Conservation (phyloP, 2,888 invertebrate genomes). For the Agrotis segetum region DNA sequence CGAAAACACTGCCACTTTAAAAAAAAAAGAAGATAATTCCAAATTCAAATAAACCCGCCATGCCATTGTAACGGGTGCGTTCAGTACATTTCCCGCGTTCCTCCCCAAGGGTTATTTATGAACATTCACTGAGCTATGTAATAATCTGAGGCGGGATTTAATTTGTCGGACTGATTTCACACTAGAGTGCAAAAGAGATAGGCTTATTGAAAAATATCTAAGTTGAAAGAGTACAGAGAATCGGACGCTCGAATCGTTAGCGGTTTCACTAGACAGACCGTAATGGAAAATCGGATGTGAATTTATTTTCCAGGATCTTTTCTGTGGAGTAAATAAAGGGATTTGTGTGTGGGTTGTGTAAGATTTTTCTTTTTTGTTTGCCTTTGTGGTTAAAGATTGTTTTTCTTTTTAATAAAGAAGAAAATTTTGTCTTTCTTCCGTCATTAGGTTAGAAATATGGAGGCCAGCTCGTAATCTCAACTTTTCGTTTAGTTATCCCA, state of each 20-base stretch:
- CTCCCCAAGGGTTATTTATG: slow-evolving; percentile 91
- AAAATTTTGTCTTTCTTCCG: too few species aligned
- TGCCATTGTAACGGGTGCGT: slow-evolving; percentile 68
- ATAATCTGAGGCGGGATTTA: slow-evolving; percentile 94
- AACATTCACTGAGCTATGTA: slow-evolving; percentile 94
- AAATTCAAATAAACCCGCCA: slow-evolving; percentile 67
- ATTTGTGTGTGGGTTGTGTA: slow-evolving; percentile 71
- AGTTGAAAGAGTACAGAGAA: slow-evolving; percentile 66
- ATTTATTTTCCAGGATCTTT: slow-evolving; percentile 72
- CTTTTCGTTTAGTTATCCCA: too few species aligned
- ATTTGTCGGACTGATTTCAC: slow-evolving; percentile 94
- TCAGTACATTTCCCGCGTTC: slow-evolving; percentile 74
- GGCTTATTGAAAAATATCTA: slow-evolving; percentile 35
- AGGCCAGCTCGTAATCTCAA: too few species aligned
- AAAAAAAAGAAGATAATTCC: slow-evolving; percentile 51
- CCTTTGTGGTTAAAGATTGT: neutral
- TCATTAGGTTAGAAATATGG: too few species aligned
- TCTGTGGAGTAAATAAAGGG: slow-evolving; percentile 72
- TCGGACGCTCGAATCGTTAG: slow-evolving; percentile 79
- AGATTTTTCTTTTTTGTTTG: slow-evolving; percentile 54
- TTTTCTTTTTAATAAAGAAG: slow-evolving; percentile 35
- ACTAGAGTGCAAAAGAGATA: slow-evolving; percentile 84
- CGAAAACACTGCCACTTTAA: neutral
- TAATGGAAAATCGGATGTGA: slow-evolving; percentile 83
- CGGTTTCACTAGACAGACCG: slow-evolving; percentile 79